Conservation (phyloP, 2,888 invertebrate species). For the Catocala sponsa region DNA sequence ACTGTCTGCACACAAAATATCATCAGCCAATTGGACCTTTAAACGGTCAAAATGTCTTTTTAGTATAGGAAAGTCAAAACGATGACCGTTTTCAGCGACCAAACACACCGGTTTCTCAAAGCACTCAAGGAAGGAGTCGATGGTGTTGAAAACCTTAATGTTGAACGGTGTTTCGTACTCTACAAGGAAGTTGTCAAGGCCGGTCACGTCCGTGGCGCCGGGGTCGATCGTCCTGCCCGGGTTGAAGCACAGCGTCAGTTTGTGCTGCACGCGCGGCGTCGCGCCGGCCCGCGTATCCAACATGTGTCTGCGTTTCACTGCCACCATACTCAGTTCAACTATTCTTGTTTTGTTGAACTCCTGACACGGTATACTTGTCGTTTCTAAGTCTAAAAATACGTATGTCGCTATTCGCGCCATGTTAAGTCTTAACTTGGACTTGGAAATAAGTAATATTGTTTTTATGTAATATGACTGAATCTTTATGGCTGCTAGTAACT, state of each 20-base stretch:
- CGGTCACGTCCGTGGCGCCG: slow-evolving; percentile 78
- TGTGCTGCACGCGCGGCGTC: slow-evolving; percentile 91
- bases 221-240: slow-evolving; percentile 87
- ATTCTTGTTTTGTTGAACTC: slow-evolving; percentile 88
- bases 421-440: background rate
- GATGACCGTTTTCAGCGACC: slow-evolving; percentile 93
- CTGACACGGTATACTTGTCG: slow-evolving; percentile 89
- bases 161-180: slow-evolving; percentile 89
- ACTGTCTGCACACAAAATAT: slow-evolving; percentile 87
- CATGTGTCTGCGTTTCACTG: slow-evolving; percentile 85
- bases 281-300: slow-evolving; percentile 52
- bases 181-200: slow-evolving; percentile 90
- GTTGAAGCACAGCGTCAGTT: slow-evolving; percentile 91
- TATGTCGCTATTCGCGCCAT: slow-evolving; percentile 86
- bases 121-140: slow-evolving; percentile 89
- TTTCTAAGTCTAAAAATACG: slow-evolving; percentile 92
- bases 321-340: slow-evolving; percentile 91
- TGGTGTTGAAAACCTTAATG: slow-evolving; percentile 81
- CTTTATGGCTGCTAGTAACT: too few relatives aligned
- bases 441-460: too few relatives aligned
- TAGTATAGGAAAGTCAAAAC: slow-evolving; percentile 94
- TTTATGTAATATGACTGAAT: too few relatives aligned
- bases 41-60: slow-evolving; percentile 82
- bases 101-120: slow-evolving; percentile 92
- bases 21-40: slow-evolving; percentile 78